Percentiles rank a stretch among this genome's conserved stretches.
phyloP scores from a whole-genome alignment of 1,140 invertebrate species.

The Pseudomyrmex sp. region DNA sequence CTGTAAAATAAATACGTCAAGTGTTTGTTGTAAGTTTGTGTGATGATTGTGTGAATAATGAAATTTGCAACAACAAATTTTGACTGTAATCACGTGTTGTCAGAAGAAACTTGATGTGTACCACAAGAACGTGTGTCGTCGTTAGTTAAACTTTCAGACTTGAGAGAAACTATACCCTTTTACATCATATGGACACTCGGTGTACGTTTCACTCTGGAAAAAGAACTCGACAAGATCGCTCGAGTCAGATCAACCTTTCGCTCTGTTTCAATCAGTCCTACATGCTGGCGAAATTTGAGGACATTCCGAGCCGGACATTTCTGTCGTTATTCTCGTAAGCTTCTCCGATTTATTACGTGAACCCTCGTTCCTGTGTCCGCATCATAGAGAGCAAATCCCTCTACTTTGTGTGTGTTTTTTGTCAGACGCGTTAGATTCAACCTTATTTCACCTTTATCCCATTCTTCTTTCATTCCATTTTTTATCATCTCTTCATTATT shows the following conservation, averaged over 20 bases:
- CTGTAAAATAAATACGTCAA: too few relatives aligned
- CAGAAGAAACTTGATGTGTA: background rate
- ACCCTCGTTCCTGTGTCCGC: conserved; percentile 6
- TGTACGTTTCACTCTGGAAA: background rate
- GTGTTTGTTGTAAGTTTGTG: too few relatives aligned
- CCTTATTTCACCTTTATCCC: conserved; percentile 23
- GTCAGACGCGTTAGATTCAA: background rate
- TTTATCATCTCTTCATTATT: conserved; percentile 14
- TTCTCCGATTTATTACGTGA: conserved; percentile 50
- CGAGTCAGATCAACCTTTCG: conserved; percentile 13
- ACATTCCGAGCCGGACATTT: conserved; percentile 4
- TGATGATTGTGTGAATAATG: background rate
- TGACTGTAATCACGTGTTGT: background rate
- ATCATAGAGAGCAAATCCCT: background rate
- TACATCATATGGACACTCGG: background rate
- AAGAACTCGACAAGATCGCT: background rate
- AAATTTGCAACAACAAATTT: background rate
- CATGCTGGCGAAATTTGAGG: conserved; percentile 43
- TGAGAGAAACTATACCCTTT: background rate
- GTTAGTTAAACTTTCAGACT: conserved; percentile 8
- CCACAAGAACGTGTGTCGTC: background rate
- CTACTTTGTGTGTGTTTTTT: background rate
- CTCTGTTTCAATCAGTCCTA: conserved; percentile 32
- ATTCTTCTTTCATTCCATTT: background rate
- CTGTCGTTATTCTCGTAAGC: conserved; percentile 28